Percentiles rank a stretch among this genome's conserved stretches.
Conservation (phyloP, 2,113 vertebrate genomes). For the Dipodomys spectabilis region DNA sequence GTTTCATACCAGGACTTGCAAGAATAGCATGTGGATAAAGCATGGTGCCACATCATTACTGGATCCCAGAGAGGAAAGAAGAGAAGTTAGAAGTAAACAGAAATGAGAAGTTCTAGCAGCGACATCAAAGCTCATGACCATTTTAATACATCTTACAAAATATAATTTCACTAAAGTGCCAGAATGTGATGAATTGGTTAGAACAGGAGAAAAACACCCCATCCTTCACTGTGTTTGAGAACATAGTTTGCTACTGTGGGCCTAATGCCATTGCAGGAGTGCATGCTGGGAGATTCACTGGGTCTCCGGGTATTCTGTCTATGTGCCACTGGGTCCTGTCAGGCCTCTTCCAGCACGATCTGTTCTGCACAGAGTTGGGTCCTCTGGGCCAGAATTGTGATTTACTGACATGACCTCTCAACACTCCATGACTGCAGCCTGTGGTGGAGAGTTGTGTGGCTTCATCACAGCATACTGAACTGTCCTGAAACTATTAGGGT, state of each 20-base stretch:
- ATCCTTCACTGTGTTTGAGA: neutral
- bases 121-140: too few relatives aligned
- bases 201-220: neutral
- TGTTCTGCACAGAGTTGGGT: neutral
- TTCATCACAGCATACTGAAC: too few relatives aligned
- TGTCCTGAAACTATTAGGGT: neutral
- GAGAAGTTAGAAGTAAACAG: neutral
- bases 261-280: neutral
- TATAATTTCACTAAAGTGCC: too few relatives aligned
- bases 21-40: neutral
- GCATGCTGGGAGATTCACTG: neutral
- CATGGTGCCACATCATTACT: neutral
- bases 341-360: neutral
- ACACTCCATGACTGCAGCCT: neutral
- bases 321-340: too few relatives aligned
- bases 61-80: too few relatives aligned
- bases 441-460: neutral
- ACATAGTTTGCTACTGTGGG: neutral
- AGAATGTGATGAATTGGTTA: neutral
- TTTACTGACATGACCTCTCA: neutral
- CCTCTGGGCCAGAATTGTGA: neutral
- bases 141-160: neutral
- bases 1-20: neutral
- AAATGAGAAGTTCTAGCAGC: fast-evolving
- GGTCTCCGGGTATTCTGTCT: neutral